Evolutionary conservation across 2,888 invertebrate species (phyloP).

Genomic region (Clitarchus hookeri): DNA sequence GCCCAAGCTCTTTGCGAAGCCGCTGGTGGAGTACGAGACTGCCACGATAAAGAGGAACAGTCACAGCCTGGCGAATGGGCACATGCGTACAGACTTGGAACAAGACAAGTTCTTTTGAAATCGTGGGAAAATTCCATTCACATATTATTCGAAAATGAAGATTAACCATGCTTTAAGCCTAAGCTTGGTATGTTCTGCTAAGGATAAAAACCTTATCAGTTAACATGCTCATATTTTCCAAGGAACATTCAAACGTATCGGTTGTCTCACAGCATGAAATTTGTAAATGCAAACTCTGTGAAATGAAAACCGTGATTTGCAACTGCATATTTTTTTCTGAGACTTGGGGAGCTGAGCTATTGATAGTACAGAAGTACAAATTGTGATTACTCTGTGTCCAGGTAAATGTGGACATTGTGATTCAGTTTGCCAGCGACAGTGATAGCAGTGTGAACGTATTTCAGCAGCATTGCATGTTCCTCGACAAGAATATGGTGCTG

Average conservation of each 20-base stretch:
- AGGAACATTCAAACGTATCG: no score
- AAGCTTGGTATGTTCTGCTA: no score
- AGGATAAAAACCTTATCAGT: no score
- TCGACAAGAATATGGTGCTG: not conserved
- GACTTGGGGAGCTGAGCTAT: no score
- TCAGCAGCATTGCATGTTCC: not conserved
- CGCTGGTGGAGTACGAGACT: constrained; percentile 74
- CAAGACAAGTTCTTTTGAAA: constrained; percentile 69
- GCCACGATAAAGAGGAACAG: constrained; percentile 78
- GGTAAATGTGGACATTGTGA: not conserved
- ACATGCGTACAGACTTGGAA: constrained; percentile 64
- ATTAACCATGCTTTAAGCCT: no score
- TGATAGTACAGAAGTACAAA: not conserved
- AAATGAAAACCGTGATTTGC: no score
- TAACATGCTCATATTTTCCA: no score
- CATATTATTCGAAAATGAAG: no score
- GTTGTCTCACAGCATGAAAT: no score
- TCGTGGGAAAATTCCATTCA: no score
- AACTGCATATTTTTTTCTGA: no score
- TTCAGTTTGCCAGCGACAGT: not conserved
- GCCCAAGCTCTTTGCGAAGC: constrained; percentile 71
- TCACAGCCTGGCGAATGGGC: constrained; percentile 67
- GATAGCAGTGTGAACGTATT: not conserved
- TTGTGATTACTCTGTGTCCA: not conserved
- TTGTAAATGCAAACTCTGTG: no score